These are phyloP conservation scores for Mythimna pallens DNA, from an alignment of 2,888 invertebrate genomes.

Conservation along the genomic window DNA sequence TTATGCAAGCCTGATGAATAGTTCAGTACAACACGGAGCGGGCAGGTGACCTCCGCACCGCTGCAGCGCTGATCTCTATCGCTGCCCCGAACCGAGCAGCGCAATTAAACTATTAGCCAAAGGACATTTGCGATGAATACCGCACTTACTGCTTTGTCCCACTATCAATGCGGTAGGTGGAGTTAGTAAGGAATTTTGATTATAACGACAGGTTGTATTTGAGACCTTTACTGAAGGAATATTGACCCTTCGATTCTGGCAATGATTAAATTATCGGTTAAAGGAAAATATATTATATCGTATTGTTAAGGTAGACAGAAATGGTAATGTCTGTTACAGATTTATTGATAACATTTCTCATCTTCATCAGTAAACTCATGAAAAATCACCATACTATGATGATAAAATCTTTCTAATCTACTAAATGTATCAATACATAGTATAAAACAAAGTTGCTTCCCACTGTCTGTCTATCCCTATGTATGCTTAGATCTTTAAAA, in stretches of 20 bases:
- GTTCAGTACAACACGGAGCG: constrained; percentile 77
- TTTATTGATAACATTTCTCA: not conserved
- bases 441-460: no score
- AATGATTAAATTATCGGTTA: constrained; percentile 10
- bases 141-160: constrained; percentile 58
- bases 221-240: constrained; percentile 10
- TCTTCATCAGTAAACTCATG: not conserved
- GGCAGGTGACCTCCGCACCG: constrained; percentile 78
- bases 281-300: not conserved
- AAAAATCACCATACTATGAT: no score
- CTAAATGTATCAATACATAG: no score
- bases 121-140: constrained; percentile 71
- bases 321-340: no score
- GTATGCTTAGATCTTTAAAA: no score
- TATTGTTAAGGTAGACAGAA: not conserved
- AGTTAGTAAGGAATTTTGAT: constrained; percentile 41
- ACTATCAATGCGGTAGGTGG: constrained; percentile 49
- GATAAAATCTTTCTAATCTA: no score
- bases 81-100: constrained; percentile 74
- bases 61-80: constrained; percentile 80
- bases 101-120: constrained; percentile 83
- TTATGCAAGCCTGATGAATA: constrained; percentile 81
- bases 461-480: no score
- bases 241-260: constrained; percentile 1
- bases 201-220: constrained; percentile 22